Base-by-base conservation (phyloP, 2,888 invertebrate genomes). In the Zele albiditarsus region DNA sequence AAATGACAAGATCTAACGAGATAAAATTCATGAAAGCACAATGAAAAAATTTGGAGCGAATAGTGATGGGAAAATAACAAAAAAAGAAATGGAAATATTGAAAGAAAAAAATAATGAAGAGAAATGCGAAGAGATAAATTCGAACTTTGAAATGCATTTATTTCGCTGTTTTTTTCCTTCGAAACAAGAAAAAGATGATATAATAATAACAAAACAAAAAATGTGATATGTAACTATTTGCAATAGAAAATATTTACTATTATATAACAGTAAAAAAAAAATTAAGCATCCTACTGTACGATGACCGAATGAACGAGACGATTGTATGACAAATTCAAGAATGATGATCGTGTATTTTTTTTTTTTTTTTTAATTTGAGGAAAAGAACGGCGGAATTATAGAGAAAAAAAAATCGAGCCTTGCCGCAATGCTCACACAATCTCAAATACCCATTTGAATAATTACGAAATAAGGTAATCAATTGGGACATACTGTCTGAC, bases 191-290 rank as follows among this genome's bases (percentile, higher is more conserved):
- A 16, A 65, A 23, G 23, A 6, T 10, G 16, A 33, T n/a, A 14
- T 20, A 66, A 46, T 46, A 16, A 53, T 53, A 20, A 84, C 81
- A 76, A 69, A 76, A 68, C 71, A 23, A 73, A 65, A 77, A 83
- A 84, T 86, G 85, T 86, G 87, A 87, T 86, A 87, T 86, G 84
- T 86, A 86, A 86, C 84, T 86, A 84, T 86, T 75, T 86, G 86
- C 86, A 86, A 86, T 86, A 85, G 86, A 87, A 84, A 84, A 77
- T 86, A 83, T 84, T 81, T 82, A 84, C 82, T 82, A 84, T 82
- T 74, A 72, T 53, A 20, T 53, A 53, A 53, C 53, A 53, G 20
- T 20, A 20, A 20, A 20, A 53, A 53, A 53, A 20, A 53, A 53
- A 53, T 73, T 65, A 68, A 71, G 70, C 71, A 79, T 73, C 75